Base-by-base conservation (phyloP, 2,113 vertebrate species). In the Syngnathus floridae region DNA sequence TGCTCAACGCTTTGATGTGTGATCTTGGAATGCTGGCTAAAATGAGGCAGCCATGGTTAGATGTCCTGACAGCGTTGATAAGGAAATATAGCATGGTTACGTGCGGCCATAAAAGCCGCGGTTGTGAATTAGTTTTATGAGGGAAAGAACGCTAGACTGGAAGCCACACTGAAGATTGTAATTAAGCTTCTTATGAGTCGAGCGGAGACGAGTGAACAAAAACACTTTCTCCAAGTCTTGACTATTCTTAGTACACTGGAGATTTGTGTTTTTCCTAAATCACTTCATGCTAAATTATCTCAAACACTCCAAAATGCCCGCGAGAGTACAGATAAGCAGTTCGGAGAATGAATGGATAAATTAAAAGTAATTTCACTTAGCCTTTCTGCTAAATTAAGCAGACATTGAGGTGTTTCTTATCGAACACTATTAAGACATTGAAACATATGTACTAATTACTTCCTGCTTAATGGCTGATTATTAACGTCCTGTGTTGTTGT, bases 11-110 rank as follows among this genome's bases (percentile, higher is more conserved):
- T 87, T 89, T 87, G 78, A 83, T 81, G 72, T 82, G 54, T 75
- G 67, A 65, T 55, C 64, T 57, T 62, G 78, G 82, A 88, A 87
- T 86, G 80, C 54, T 66, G 76, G 67, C 75, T 77, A 79, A 86
- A 37, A 70, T 73, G 74, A 70, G 84, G 76, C 74, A 82, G 82
- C 57, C 72, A 35, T 40, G 56, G 35, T 65, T 35, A 17, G 38
- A 60, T 4, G 8, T 60, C 54, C 41, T 38, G 61, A 62, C n/a
- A 72, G 40, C 13, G 35, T 36, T 36, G 1, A 38, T 40, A 6
- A 40, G n/a, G 35, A 40, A 22, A 49, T 56, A 14, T 17, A 26
- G 9, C 61, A 1, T 0, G 7, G 64, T 61, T 65, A 67, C 52
- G 2, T 45, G 40, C 19, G 58, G n/a, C 58, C 12, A 61, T 61